Evolutionary conservation across 2,797 vertebrate genomes (phyloP), one percentile per base, ranked within the genome.

Genomic region (Eurystomus glaucurus): DNA sequence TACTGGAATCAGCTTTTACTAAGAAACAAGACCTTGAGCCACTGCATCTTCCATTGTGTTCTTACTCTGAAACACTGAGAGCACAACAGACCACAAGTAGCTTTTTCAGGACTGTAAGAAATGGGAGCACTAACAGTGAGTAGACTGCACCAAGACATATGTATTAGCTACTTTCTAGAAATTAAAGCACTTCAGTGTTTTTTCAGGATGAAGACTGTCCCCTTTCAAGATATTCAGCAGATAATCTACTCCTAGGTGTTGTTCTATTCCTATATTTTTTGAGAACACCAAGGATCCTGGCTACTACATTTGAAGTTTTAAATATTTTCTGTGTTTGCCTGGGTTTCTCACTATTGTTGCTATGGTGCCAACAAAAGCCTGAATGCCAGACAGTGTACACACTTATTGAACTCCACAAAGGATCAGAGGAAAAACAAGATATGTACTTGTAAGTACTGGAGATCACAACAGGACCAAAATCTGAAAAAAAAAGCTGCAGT

Each of bases 361-460:
- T 90, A 95, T 70, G 88, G 83, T 92, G 68, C 48, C 86, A 71
- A 69, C 65, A 94, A 92, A 60, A 96, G 51, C n/a, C 35, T 96
- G 80, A 94, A 96, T 92, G 66, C 33, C 46, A 25, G 21, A 16
- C 43, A 74, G 33, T 58, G 46, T 61, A 62, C 10, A 33, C 72
- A 81, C 66, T 90, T 75, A 85, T 81, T 94, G 65, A 78, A 76
- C 25, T 90, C 51, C 69, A 97, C 76, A 95, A 96, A 97, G 89
- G 57, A 94, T 95, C 91, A 88, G 60, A 25, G 29, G 77, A 29
- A 96, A 95, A 98, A 51, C 37, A 88, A 96, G 87, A 43, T 79
- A 85, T 4, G 31, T 26, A 64, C 88, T 81, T 96, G 77, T 82
- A 97, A 95, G 74, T 57, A 88, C 21, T 95, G 6, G 25, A 61